Base-by-base conservation (phyloP, 2,797 vertebrate species). In the Acanthiza pusilla region DNA sequence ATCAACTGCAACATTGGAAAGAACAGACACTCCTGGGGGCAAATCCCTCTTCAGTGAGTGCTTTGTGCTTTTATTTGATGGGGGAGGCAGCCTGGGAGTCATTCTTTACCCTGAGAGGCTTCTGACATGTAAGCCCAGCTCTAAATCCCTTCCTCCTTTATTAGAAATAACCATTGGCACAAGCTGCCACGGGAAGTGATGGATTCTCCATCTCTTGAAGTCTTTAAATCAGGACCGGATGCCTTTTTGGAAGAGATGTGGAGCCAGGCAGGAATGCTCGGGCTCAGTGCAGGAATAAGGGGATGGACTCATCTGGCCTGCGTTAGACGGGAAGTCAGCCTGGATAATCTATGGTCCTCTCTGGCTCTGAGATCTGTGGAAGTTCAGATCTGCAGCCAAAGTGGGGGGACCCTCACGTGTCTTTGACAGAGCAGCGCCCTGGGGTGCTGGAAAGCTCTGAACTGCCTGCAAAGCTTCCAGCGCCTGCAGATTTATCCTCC, bases 331-430 rank as follows among this genome's bases (percentile, higher is more conserved):
- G 92, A 97, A 94, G 95, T 66, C 89, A 94, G 93, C 62, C 85
- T 58, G 91, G 72, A 96, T 96, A 96, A 96, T 96, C 92, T 85
- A 96, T 55, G 81, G 78, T 62, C 89, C 89, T 87, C 78, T n/a
- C 87, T 93, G 91, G 72, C 93, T 91, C 32, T 16, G 60, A 81
- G 91, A 91, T 80, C 85, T 78, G 58, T 12, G 85, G 6, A 62
- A 60, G 94, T 94, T 96, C 93, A 96, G 91, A 96, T 93, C 87
- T 91, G 78, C 68, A 92, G 94, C 94, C 95, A 96, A 78, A 88
- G 75, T 9, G 21, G 47, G 93, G 91, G 91, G 73, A 62, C 89
- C 82, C 90, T 88, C 87, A 38, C 2, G 3, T 75, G 84, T 5
- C 82, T 92, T 22, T 55, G 48, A 16, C 93, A 86, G 57, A 82